Conservation (phyloP, 1,140 invertebrate genomes). For the Caenorhabditis tropicalis region DNA sequence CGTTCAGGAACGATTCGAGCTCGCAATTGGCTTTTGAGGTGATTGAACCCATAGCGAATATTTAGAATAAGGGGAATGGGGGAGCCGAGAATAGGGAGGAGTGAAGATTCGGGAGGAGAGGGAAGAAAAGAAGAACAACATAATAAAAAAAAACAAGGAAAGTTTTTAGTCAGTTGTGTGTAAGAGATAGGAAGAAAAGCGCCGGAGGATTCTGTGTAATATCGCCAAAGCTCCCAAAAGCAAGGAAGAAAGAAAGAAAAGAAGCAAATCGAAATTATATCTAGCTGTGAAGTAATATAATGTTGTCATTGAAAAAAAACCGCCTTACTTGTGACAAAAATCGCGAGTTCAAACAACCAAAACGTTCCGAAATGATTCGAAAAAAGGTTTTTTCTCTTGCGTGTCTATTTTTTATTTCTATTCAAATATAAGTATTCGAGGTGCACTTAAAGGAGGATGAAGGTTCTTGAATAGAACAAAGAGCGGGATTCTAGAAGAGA, state of each 20-base stretch:
- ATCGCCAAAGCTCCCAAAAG: not conserved
- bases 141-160: slow-evolving; percentile 8
- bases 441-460: too few species aligned
- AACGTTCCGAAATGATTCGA: not conserved
- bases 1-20: slow-evolving; percentile 27
- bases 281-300: not conserved
- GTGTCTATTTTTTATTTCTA: not conserved
- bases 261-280: not conserved
- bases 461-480: too few species aligned
- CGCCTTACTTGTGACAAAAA: not conserved
- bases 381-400: not conserved
- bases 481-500: not conserved
- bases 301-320: not conserved
- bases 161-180: slow-evolving; percentile 27
- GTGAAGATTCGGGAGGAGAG: not conserved
- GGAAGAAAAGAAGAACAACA: slow-evolving; percentile 3
- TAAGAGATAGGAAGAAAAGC: not conserved
- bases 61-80: not conserved
- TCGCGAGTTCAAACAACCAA: not conserved
- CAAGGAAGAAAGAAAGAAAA: not conserved
- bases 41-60: not conserved
- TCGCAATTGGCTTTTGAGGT: not conserved
- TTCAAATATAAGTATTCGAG: not conserved
- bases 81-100: not conserved
- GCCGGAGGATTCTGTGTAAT: not conserved